Evolutionary conservation across 2,888 invertebrate genomes (phyloP), one percentile per base, ranked within the genome.

Genomic region (Cephus pulcher): DNA sequence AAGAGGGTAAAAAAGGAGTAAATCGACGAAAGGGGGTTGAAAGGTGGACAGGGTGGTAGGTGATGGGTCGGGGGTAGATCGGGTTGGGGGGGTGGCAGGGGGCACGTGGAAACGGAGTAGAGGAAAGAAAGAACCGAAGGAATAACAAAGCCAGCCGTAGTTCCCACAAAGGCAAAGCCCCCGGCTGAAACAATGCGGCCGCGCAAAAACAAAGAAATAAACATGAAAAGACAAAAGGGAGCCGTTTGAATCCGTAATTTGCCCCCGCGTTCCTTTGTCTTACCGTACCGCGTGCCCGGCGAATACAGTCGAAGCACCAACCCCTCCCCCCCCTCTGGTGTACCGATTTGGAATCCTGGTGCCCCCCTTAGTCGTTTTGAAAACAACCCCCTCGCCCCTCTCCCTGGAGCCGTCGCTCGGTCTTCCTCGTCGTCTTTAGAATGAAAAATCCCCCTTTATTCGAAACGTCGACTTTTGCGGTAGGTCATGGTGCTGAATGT

Each of bases 231-330:
- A 90, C 90, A 91, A 90, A 90, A 85, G 88, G 82, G 86, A 83
- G 88, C 89, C 90, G 90, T 90, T 91, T 90, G 91, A 91, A 90
- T 90, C 87, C 88, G 86, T 90, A 91, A 91, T 91, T 91, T 89
- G 87, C 86, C 89, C 88, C 88, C 83, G 86, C 85, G 85, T 82
- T 84, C 86, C 84, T 90, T 90, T 90, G 90, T 90, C 89, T 89
- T 86, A 87, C 80, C 84, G 84, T 85, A 82, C 82, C 83, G 81
- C 80, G 82, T 83, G 82, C 81, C 81, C 79, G 15, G 40, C 40
- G 40, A 40, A 0, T 40, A 40, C 40, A 15, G 15, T 40, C 40
- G 40, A 15, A 40, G 15, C 15, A 40, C 0, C 40, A 1, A 1
- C 15, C 40, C 40, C 40, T 1, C 15, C 15, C 12, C 30, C 30